Base-by-base conservation (phyloP, 2,888 invertebrate genomes). In the Erebia ligea region DNA sequence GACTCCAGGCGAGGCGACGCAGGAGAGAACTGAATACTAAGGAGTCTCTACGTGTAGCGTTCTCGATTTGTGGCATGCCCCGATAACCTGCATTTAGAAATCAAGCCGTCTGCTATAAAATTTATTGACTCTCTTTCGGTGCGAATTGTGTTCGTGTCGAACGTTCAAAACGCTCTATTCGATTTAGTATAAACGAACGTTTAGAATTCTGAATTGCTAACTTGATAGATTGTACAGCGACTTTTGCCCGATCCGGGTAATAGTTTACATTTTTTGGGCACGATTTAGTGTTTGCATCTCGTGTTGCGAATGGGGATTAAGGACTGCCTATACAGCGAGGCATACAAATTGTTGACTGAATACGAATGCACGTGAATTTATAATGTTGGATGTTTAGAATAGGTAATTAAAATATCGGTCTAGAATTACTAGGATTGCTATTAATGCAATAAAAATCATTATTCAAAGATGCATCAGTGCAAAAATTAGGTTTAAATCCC, bases 31-130 rank as follows among this genome's bases (percentile, higher is more conserved):
- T 85, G 92, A 91, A 91, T 91, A 92, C 92, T 91, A 91, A 91
- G 86, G 86, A 91, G 90, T 84, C 66, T n/a, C 81, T 82, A 86
- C 86, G 84, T 87, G 89, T 90, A 84, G 83, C 90, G 88, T 83
- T 87, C 88, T 85, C 90, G 88, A 92, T 92, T 90, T 90, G 90
- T 87, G 90, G 88, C 88, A 88, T 89, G 87, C 88, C 88, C 92
- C 89, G 92, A 93, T 93, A 92, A 92, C 92, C 92, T 89, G 89
- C 91, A 92, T 92, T 92, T 87, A 87, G 91, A 90, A 91, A 92
- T 89, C 89, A 91, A 90, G 86, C 91, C 88, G 86, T 82, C 86
- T 87, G 86, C 86, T 89, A 82, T 82, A 81, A 87, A 91, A 92
- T 92, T 91, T 91, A 91, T 90, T 84, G 87, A 88, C 89, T 88